Base-by-base conservation (phyloP, 2,888 invertebrate species). In the Hartigia nigra region DNA sequence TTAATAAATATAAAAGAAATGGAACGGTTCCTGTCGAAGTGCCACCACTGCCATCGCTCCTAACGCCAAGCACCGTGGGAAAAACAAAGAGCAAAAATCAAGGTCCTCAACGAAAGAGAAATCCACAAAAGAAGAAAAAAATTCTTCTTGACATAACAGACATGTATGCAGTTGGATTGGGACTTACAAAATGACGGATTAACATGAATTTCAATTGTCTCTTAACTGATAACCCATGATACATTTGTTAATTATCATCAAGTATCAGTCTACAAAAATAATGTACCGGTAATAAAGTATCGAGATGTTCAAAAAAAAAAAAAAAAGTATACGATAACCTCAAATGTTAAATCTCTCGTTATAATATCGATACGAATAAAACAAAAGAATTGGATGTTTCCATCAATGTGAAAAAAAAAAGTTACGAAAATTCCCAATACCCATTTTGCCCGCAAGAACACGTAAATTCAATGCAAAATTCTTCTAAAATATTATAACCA, bases 121-220 rank as follows among this genome's bases (percentile, higher is more conserved):
- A 83, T 31, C 79, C 80, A 75, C 82, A 84, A 12, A 88, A 83
- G 39, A 88, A 85, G 55, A 86, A 81, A 34, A 86, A 88, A 79
- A 82, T 87, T 76, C 69, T 83, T 4, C 78, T 82, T 4, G 85
- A 88, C 34, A 84, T 89, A 23, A 84, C 86, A 2, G 88, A 90
- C 12, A 90, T 91, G 82, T 90, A 88, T 36, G 90, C 91, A 31
- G 84, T 90, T 75, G 90, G 90, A 78, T 82, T 89, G 70, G 84
- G 89, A 31, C 79, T 87, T n/a, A 85, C 83, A 0, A 86, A 87
- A 81, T 87, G 81, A 81, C 74, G 34, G 12, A 76, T 11, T 39
- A 12, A 0, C 2, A 78, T 70, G n/a, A 31, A 75, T 75, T 5
- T 23, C 23, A 55, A 23, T 9, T 23, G 55, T 2, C 23, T 55